Percentiles rank a stretch among this genome's conserved stretches.
Conservation (phyloP, 2,113 vertebrate genomes). For the Garra rufa region DNA sequence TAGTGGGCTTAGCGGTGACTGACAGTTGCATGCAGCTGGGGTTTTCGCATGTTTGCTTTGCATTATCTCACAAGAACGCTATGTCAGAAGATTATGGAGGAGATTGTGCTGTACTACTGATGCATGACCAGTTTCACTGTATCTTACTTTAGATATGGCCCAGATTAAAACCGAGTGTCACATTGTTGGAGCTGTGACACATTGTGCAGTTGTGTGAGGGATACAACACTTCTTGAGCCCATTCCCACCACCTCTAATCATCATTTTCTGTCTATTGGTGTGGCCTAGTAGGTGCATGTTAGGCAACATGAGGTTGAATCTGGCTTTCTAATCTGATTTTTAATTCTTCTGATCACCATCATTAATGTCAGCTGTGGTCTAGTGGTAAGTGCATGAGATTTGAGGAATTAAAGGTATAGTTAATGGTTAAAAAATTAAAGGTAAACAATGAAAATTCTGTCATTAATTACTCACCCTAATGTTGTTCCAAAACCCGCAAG, state of each 20-base stretch:
- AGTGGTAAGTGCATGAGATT: not conserved
- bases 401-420: not conserved
- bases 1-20: not conserved
- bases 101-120: constrained; percentile 11
- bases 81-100: not conserved
- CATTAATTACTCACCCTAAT: too few relatives aligned
- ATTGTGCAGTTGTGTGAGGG: not conserved
- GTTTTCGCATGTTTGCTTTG: not conserved
- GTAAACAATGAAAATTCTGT: too few relatives aligned
- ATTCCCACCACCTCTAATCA: not conserved
- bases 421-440: too few relatives aligned
- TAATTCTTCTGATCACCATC: not conserved
- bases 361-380: not conserved
- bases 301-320: too few relatives aligned
- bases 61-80: not conserved
- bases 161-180: not conserved
- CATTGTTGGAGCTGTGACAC: not conserved
- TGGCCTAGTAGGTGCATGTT: not conserved
- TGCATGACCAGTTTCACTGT: not conserved
- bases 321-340: not conserved
- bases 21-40: constrained; percentile 42
- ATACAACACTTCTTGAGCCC: not conserved
- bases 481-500: too few relatives aligned
- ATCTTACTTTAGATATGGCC: not conserved
- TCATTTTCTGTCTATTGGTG: not conserved